phyloP scores from a whole-genome alignment of 2,888 invertebrate species.

The Cartodere bifasciata region DNA sequence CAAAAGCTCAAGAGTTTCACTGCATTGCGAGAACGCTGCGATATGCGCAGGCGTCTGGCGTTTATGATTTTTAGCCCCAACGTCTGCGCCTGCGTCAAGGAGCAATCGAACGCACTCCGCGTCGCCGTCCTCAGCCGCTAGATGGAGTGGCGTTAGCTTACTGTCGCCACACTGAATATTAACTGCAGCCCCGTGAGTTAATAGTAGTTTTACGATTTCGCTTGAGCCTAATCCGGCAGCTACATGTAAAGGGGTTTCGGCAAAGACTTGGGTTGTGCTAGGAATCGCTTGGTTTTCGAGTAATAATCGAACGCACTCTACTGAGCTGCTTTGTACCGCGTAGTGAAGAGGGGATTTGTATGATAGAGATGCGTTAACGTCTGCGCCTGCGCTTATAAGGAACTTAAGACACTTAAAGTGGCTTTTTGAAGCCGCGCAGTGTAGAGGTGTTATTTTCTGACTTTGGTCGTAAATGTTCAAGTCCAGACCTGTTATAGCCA shows the following conservation, averaged over 20 bases:
- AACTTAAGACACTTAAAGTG: constrained; percentile 47
- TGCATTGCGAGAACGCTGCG: constrained; percentile 67
- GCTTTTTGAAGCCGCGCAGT: constrained; percentile 61
- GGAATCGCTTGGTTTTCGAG: constrained; percentile 68
- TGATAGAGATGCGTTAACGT: constrained; percentile 57
- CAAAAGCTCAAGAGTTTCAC: constrained; percentile 61
- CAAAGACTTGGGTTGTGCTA: constrained; percentile 73
- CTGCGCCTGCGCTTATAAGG: constrained; percentile 60
- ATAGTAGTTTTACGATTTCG: constrained; percentile 55
- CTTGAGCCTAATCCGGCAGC: constrained; percentile 63
- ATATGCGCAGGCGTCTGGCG: constrained; percentile 76
- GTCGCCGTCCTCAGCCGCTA: constrained; percentile 80
- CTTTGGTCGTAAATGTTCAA: constrained; percentile 61
- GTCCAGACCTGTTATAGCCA: constrained; percentile 52
- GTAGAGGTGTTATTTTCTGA: constrained; percentile 59
- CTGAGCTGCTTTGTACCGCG: constrained; percentile 65
- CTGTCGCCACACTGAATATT: constrained; percentile 54
- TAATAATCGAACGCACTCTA: constrained; percentile 60
- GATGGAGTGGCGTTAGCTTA: constrained; percentile 69
- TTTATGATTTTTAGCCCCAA: constrained; percentile 61
- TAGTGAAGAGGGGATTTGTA: constrained; percentile 70
- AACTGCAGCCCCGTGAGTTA: constrained; percentile 69
- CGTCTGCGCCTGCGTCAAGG: constrained; percentile 60
- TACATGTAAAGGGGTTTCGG: constrained; percentile 74
- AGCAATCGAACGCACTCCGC: constrained; percentile 61